Conservation (phyloP, 2,797 vertebrate genomes). For the Pitangus sulphuratus region DNA sequence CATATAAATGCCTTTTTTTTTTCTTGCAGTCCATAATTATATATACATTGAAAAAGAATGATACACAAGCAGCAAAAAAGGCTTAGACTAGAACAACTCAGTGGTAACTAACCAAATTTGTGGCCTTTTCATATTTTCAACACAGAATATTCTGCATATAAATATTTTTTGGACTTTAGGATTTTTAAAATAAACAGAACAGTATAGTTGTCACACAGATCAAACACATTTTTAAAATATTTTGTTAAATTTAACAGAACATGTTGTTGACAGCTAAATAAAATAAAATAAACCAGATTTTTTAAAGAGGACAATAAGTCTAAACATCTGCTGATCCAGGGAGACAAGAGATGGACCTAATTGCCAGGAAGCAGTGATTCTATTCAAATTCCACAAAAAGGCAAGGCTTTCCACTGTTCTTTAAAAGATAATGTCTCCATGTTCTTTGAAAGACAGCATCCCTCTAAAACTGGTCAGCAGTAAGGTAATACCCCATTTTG, state of each 20-base stretch:
- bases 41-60: constrained; percentile 77
- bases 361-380: background rate
- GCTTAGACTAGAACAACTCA: constrained; percentile 75
- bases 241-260: constrained; percentile 49
- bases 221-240: constrained; percentile 57
- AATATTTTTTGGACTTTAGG: constrained; percentile 71
- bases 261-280: constrained; percentile 17
- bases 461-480: constrained; percentile 2
- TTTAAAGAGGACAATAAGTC: constrained; percentile 19
- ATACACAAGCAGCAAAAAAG: constrained; percentile 73
- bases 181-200: constrained; percentile 66
- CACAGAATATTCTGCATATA: constrained; percentile 69
- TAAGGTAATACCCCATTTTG: background rate
- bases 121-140: constrained; percentile 63
- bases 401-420: background rate
- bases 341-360: constrained; percentile 27
- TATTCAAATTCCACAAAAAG: background rate
- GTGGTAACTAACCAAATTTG: constrained; percentile 72
- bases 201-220: constrained; percentile 56
- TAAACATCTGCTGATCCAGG: constrained; percentile 24
- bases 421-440: background rate
- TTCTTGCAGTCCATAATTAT: constrained; percentile 71
- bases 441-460: background rate
- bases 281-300: constrained; percentile 30
- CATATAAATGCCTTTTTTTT: constrained; percentile 67